phyloP scores from a whole-genome alignment of 1,140 invertebrate genomes.

The Lasioglossum baleicum region DNA sequence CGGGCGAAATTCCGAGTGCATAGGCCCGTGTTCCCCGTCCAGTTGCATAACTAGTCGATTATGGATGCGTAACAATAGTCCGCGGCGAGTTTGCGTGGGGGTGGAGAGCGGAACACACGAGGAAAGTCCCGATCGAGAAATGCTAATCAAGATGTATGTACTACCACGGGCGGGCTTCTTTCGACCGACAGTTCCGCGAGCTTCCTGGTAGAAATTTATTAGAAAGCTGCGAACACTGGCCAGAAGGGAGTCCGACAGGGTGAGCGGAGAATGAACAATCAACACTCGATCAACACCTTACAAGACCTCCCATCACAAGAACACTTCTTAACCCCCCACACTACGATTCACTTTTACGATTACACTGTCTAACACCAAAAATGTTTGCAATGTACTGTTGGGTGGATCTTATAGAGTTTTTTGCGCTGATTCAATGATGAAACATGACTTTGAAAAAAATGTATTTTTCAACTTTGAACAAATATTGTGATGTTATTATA shows the following conservation, averaged over 20 bases:
- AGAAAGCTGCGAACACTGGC: not conserved
- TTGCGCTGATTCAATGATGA: too few relatives aligned
- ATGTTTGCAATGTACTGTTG: too few relatives aligned
- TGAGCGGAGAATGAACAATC: too few relatives aligned
- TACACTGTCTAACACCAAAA: too few relatives aligned
- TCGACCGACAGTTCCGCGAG: not conserved
- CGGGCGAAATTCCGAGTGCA: constrained; percentile 34
- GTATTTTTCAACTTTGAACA: too few relatives aligned
- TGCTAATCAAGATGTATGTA: constrained; percentile 1
- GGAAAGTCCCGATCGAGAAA: constrained; percentile 15
- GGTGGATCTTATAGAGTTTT: too few relatives aligned
- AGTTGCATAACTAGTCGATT: constrained; percentile 41
- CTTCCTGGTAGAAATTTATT: not conserved
- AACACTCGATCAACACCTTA: too few relatives aligned
- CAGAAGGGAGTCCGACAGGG: not conserved
- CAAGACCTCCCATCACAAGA: too few relatives aligned
- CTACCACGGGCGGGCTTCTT: not conserved
- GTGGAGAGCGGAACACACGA: not conserved
- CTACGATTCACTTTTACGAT: too few relatives aligned
- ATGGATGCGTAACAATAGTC: constrained; percentile 29
- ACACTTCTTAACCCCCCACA: too few relatives aligned
- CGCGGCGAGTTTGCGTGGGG: not conserved
- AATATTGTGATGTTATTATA: too few relatives aligned
- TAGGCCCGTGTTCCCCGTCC: not conserved
- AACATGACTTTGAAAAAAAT: too few relatives aligned